Evolutionary conservation across 2,888 invertebrate genomes (phyloP), one percentile per base, ranked within the genome.

Genomic region (Lagria hirta): DNA sequence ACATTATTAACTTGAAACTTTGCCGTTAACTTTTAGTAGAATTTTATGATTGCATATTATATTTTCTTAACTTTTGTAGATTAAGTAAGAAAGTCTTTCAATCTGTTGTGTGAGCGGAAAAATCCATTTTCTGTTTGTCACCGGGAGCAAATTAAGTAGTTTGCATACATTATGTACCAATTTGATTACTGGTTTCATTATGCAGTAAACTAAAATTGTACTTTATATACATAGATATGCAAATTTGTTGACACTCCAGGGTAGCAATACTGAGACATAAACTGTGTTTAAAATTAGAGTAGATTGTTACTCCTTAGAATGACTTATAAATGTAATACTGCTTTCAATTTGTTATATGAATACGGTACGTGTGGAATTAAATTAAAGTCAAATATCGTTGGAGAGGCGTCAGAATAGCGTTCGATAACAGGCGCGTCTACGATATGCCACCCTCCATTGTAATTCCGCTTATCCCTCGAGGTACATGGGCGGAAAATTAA

Each of bases 401-500:
- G n/a, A 49, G 51, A 50, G 54, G 55, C 51, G 56, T 51, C 47
- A 48, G 52, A 52, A 54, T 53, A 51, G 50, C 46, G 38, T 47
- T 43, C 45, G 60, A 61, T 61, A 60, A 60, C 56, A 56, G 51
- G 48, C 43, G 38, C 48, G 49, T 46, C 42, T 47, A 51, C 57
- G 56, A 56, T 53, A 52, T 52, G 55, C 57, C 58, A 52, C 58
- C 58, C 55, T 58, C 54, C 48, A 65, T 67, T 68, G 66, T 66
- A 64, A 65, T 68, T 66, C 63, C 58, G 60, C 60, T 60, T 59
- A 59, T 64, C 64, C 65, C 62, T 51, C 52, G 60, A 67, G 64
- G 66, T 67, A 68, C 64, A 64, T 66, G 67, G 68, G 66, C 67
- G 68, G 64, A 69, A 71, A 71, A 71, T 70, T 70, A 70, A 70